Evolutionary conservation across 2,113 vertebrate genomes (phyloP), one percentile per base, ranked within the genome.

Genomic region (Rhadina sibilatrix): DNA sequence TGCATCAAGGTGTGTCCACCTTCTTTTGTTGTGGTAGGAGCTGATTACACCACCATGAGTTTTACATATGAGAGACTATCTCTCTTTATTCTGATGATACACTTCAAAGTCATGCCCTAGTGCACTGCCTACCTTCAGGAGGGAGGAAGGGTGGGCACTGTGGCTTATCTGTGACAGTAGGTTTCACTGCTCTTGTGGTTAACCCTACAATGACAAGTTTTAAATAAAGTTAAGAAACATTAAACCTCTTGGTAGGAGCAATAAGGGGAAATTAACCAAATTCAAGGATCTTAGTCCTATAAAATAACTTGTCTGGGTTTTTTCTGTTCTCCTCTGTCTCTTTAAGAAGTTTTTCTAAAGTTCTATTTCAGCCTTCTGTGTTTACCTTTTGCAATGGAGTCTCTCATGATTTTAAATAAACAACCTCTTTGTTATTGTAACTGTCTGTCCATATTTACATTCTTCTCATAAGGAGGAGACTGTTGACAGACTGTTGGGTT

Each of bases 181-280:
- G 89, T 93, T 81, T 92, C 78, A 80, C 63, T 97, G 71, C 37
- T 38, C 7, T 53, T 85, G 77, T 54, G 64, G 61, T 61, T 93
- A 76, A 42, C 60, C 35, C 50, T 86, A 33, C 37, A 84, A 61
- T 37, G 76, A 59, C 61, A 65, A 42, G 46, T 90, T 83, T 65
- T 71, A 68, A 38, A 50, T 61, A 21, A 74, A 61, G 24, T 40
- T 87, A 54, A 44, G 85, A 76, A 78, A 54, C 9, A 8, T 66
- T 70, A 90, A 86, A 42, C 31, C 50, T 57, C 35, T 44, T 90
- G 28, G 24, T 59, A 57, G 46, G 52, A 93, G 63, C 57, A n/a
- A 61, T 65, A 88, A 69, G 21, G 11, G 42, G 33, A 85, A 81
- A 92, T 79, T 42, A 70, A 81, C 16, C 79, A 56, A 95, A 74